phyloP scores from a whole-genome alignment of 2,888 invertebrate species.

The Metacarcinus magister region DNA sequence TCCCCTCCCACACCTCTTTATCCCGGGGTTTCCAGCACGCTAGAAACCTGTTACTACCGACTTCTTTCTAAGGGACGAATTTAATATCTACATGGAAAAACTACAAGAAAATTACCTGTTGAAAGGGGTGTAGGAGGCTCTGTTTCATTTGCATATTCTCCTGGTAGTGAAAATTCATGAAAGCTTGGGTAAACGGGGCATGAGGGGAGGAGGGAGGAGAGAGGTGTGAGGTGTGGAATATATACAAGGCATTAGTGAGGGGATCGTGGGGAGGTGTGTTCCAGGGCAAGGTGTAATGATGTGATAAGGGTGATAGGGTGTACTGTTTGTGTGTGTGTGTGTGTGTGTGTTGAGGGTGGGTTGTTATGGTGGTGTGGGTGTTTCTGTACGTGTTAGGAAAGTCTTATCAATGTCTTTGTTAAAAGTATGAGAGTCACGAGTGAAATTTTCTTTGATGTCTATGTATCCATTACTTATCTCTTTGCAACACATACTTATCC shows the following conservation, averaged over 20 bases:
- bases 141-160: conserved; percentile 14
- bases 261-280: not conserved
- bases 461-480: no score
- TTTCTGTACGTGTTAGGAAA: conserved; percentile 10
- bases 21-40: not conserved
- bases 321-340: conserved; percentile 36
- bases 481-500: no score
- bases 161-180: conserved; percentile 49
- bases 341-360: conserved; percentile 43
- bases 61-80: not conserved
- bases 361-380: not conserved
- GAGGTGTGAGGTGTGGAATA: conserved; percentile 37
- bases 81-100: not conserved
- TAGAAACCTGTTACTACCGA: not conserved
- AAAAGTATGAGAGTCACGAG: no score
- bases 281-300: conserved; percentile 4
- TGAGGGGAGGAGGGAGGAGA: not conserved
- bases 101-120: not conserved
- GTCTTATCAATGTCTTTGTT: no score
- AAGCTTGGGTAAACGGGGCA: not conserved
- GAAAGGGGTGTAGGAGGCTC: not conserved
- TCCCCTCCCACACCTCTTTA: not conserved
- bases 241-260: conserved; percentile 32
- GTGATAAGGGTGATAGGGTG: not conserved
- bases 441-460: no score